Evolutionary conservation across 2,113 vertebrate genomes (phyloP).

Genomic region (Lophochroa leadbeateri): DNA sequence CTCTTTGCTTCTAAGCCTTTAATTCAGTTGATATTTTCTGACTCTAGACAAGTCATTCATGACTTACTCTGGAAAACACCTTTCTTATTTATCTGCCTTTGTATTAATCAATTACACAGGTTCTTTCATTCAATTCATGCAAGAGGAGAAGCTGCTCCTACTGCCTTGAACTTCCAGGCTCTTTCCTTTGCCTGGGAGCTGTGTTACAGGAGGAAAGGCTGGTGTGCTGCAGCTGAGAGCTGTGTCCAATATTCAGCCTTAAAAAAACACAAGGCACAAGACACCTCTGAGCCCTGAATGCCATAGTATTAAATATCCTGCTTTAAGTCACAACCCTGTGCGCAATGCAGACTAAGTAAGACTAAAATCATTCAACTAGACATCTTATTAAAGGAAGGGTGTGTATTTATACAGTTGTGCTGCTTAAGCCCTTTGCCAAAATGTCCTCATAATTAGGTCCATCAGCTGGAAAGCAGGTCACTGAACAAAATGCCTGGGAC

Average conservation of each 20-base stretch:
- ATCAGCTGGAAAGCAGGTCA: not conserved
- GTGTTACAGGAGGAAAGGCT: not conserved
- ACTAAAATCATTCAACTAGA: not conserved
- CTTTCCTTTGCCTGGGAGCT: not conserved
- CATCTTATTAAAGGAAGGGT: not conserved
- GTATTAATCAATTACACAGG: not conserved
- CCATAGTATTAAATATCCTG: fast-evolving
- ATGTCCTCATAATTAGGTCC: not conserved
- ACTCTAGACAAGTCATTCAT: not conserved
- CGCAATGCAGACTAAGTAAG: not conserved
- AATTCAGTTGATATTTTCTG: not conserved
- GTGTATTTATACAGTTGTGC: not conserved
- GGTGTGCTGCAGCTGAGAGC: not conserved
- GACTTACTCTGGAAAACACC: not conserved
- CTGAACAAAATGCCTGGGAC: not conserved
- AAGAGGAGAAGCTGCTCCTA: not conserved
- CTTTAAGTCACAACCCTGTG: not conserved
- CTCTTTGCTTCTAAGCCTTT: not conserved
- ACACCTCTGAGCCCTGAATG: not conserved
- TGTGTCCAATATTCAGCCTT: not conserved
- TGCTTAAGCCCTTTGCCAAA: not conserved
- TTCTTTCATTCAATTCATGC: not conserved
- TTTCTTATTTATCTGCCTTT: not conserved
- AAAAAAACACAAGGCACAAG: not conserved
- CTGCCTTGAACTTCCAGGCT: not conserved